Percentiles rank a stretch among this genome's conserved stretches.
phyloP scores from a whole-genome alignment of 2,113 vertebrate species.

The Osmerus eperlanus region DNA sequence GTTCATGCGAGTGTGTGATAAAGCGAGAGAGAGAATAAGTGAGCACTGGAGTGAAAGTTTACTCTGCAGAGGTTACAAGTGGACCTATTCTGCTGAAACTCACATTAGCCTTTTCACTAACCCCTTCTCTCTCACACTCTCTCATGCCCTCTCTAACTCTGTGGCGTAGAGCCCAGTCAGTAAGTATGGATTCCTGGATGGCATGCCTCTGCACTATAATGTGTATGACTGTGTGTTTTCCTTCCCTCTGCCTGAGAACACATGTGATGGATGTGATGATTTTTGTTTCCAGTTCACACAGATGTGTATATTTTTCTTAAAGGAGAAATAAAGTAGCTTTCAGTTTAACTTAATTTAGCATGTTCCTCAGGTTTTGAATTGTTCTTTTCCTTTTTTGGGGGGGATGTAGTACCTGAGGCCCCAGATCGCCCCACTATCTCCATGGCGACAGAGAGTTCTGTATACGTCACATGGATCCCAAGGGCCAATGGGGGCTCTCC shows the following conservation, averaged over 20 bases:
- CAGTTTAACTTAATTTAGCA: background rate
- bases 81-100: constrained; percentile 30
- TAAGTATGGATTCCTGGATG: constrained; percentile 69
- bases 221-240: constrained; percentile 41
- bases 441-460: constrained; percentile 86
- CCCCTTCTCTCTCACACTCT: constrained; percentile 35
- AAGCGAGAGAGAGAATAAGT: constrained; percentile 3
- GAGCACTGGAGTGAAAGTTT: constrained; percentile 8
- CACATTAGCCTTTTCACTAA: constrained; percentile 56
- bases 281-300: constrained; percentile 7
- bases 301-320: constrained; percentile 1
- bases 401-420: constrained; percentile 84
- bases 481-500: constrained; percentile 95
- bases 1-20: background rate
- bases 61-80: constrained; percentile 23
- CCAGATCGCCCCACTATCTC: constrained; percentile 93
- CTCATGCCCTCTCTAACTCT: constrained; percentile 59
- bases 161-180: constrained; percentile 64
- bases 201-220: constrained; percentile 42
- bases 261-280: constrained; percentile 22
- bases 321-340: background rate
- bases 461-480: constrained; percentile 97
- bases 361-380: background rate
- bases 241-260: constrained; percentile 16
- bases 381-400: background rate